phyloP scores from a whole-genome alignment of 2,797 vertebrate species.

The Rhabdomys pumilio region DNA sequence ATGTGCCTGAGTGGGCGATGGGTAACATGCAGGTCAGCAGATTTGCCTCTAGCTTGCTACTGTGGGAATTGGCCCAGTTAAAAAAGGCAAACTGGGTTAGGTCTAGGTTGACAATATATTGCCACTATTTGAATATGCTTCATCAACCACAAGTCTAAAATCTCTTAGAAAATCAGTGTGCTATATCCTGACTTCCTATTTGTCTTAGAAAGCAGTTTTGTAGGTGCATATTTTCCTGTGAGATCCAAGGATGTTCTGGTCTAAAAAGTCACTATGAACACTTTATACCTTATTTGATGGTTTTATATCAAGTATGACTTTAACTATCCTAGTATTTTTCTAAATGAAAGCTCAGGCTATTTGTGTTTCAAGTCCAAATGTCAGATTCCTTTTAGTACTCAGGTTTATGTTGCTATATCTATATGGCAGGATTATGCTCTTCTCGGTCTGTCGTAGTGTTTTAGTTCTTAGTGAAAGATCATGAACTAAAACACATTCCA shows the following conservation, averaged over 20 bases:
- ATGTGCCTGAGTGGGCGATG: constrained; percentile 73
- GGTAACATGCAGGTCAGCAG: constrained; percentile 74
- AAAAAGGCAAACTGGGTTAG: constrained; percentile 81
- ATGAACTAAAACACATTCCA: background rate
- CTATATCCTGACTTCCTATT: constrained; percentile 27
- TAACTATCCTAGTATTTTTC: background rate
- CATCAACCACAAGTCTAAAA: constrained; percentile 54
- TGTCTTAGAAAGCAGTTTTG: constrained; percentile 73
- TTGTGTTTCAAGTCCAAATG: background rate
- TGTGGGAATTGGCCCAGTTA: constrained; percentile 82
- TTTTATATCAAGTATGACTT: background rate
- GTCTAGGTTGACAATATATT: constrained; percentile 51
- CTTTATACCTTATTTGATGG: background rate
- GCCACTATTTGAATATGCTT: constrained; percentile 69
- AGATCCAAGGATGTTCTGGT: background rate
- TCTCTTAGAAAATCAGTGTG: constrained; percentile 37
- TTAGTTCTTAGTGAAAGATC: background rate
- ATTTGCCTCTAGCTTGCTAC: constrained; percentile 65
- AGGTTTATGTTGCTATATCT: background rate
- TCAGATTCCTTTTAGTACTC: background rate
- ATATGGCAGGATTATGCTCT: constrained; percentile 22
- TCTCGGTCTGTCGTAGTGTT: background rate
- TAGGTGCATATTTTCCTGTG: constrained; percentile 2
- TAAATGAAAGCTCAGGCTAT: background rate
- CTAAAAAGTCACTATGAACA: constrained; percentile 6